Base-by-base conservation (phyloP, 2,888 invertebrate species). In the Pristionchus maxplancki region DNA sequence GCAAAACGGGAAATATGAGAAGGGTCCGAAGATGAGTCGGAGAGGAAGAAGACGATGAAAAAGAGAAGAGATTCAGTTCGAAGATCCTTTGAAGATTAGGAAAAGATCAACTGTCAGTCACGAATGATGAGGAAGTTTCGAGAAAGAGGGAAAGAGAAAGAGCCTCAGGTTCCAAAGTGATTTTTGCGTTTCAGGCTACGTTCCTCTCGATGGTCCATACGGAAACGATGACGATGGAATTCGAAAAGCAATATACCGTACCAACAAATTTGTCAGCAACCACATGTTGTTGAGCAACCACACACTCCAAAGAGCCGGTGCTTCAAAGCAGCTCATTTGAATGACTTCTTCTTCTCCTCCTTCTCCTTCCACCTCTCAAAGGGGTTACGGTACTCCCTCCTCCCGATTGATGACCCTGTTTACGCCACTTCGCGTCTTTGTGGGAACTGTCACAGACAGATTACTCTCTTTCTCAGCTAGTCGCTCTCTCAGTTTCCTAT, bases 321-420 rank as follows among this genome's bases (percentile, higher is more conserved):
- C 13, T 34, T 67, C 67, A 67, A 67, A 67, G 13, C 31, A 31
- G 20, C 67, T 34, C 67, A 34, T 67, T 67, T 67, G 67, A 67
- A 67, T 34, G 34, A 11, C 67, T 67, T 17, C 20, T 67, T 58
- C 58, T 58, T n/a, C 58, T 20, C 58, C 24, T 58, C 58, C 9
- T 58, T 20, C 58, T 58, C 58, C 58, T 4, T 74, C n/a, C 58
- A 58, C 24, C 40, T 74, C 71, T 40, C 40, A 34, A 67, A 24
- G 24, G 9, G 78, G 78, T 78, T 78, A 78, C 78, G 78, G 78
- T 78, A 78, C 71, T 71, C 28, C 20, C 53, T 6, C 6, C 37
- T 6, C 6, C 37, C 37, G 37, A 71, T 71, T 78, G 44, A 78
- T 78, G 78, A n/a, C 24, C n/a, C 44, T 78, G 78, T 48, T 67